Percentiles rank a stretch among this genome's conserved stretches.
phyloP scores from a whole-genome alignment of 2,888 invertebrate species.

The Sylvicola cinctus region DNA sequence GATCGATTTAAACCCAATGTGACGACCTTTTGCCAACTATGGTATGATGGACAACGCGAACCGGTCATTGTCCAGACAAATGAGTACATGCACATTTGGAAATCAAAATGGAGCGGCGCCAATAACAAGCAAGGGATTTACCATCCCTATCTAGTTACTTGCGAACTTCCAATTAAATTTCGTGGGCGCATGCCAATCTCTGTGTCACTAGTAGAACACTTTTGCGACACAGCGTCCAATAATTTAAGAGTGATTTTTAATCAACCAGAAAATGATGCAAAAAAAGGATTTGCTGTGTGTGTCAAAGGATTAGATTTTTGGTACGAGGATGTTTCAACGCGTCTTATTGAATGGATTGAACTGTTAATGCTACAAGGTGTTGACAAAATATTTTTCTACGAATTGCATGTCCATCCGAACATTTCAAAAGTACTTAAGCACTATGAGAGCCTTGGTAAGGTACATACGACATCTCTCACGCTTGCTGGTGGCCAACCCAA shows the following conservation, averaged over 20 bases:
- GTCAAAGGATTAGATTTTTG: conserved; percentile 87
- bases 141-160: conserved; percentile 78
- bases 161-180: conserved; percentile 61
- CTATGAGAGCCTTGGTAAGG: conserved; percentile 42
- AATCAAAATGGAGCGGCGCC: conserved; percentile 85
- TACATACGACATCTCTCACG: conserved; percentile 59
- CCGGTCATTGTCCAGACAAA: conserved; percentile 63
- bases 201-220: conserved; percentile 65
- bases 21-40: conserved; percentile 68
- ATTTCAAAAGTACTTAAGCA: conserved; percentile 55
- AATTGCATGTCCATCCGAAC: conserved; percentile 79
- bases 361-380: conserved; percentile 68
- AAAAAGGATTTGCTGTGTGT: conserved; percentile 75
- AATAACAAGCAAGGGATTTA: conserved; percentile 80
- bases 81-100: conserved; percentile 89
- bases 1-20: conserved; percentile 70
- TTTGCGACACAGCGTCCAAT: conserved; percentile 71
- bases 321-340: conserved; percentile 74
- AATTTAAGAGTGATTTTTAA: conserved; percentile 67
- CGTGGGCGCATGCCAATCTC: conserved; percentile 55
- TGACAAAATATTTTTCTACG: conserved; percentile 79
- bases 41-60: conserved; percentile 69
- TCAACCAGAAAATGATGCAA: conserved; percentile 36
- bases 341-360: conserved; percentile 89
- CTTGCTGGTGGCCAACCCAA: conserved; percentile 82